Base-by-base conservation (phyloP, 2,113 vertebrate species). In the Mungos mungo region DNA sequence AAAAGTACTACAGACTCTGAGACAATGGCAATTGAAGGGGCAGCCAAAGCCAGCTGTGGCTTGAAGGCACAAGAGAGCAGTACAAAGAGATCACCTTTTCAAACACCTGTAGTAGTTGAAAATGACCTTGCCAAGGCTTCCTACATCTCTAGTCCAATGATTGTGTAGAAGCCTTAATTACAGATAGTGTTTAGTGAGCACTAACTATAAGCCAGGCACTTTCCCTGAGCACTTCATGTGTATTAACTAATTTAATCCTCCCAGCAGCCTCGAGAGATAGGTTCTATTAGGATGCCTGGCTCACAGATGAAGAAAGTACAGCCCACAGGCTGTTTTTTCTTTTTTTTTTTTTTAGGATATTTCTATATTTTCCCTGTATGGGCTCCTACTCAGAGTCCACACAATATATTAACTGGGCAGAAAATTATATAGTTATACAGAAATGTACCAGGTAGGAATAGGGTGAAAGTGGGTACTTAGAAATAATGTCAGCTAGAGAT, bases 401-500 rank as follows among this genome's bases (percentile, higher is more conserved):
- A 50, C 7, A 16, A 83, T 54, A 29, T 88, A 85, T 76, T 93
- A 77, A 66, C 21, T 69, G 1, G 35, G 69, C 13, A 54, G 41
- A 0, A 10, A 81, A 80, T 57, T 95, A 71, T 81, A 52, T 54
- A 77, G 15, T 88, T 91, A 92, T 57, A 88, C 2, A 50, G 57
- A 82, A 87, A 82, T 81, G 71, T 81, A 54, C 57, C 41, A 52
- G 13, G 12, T 83, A 74, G 7, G 12, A 6, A 1, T 54, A 84
- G 23, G 15, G 0, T 29, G 1, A 52, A 88, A 31, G 9, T 83
- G 8, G 3, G 74, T 76, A 50, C 57, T 93, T 71, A 60, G 50
- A 93, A 97, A 93, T 52, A 54, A 77, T 35, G 21, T 66, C 77
- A 92, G 41, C 38, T 80, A 81, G 50, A 38, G 50, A 77, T 63